A percentile compares a stretch with the other conserved stretches of the same genome.
Evolutionary conservation across 1,140 invertebrate genomes (phyloP).

Genomic region (Euglossa dilemma): DNA sequence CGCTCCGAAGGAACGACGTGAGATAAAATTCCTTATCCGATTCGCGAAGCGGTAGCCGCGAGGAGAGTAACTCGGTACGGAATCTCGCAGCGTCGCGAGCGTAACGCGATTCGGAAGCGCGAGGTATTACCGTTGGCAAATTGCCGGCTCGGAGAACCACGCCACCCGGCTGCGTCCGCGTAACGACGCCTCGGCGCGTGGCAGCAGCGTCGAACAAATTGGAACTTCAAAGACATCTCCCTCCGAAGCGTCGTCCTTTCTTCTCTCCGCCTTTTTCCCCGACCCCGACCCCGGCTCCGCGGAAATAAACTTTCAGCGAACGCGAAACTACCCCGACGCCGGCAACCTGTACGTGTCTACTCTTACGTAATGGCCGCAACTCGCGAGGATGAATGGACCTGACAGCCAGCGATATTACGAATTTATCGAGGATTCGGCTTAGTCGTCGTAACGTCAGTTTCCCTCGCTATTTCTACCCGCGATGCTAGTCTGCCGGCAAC

Average conservation of each 20-base stretch:
- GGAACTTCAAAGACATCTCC: slow-evolving; percentile 39
- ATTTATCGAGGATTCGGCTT: slow-evolving; percentile 42
- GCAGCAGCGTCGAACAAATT: slow-evolving; percentile 31
- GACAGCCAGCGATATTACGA: slow-evolving; percentile 46
- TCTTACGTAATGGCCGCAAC: slow-evolving; percentile 35
- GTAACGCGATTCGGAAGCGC: background rate
- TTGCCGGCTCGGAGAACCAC: background rate
- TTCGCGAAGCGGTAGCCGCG: too few species aligned
- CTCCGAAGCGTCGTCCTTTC: background rate
- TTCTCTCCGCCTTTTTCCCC: background rate
- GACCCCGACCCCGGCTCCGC: background rate
- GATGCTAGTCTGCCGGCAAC: slow-evolving; percentile 8
- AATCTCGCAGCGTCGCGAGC: background rate
- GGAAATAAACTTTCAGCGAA: slow-evolving; percentile 40
- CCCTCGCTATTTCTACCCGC: background rate
- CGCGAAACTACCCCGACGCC: background rate
- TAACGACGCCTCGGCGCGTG: background rate
- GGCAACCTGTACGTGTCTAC: slow-evolving; percentile 32
- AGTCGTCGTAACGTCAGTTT: slow-evolving; percentile 12
- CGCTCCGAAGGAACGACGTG: too few species aligned
- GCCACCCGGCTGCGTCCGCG: background rate
- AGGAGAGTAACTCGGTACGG: too few species aligned
- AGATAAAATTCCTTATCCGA: background rate
- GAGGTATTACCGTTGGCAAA: slow-evolving; percentile 9
- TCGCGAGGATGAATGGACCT: slow-evolving; percentile 30